These are phyloP conservation scores for Neodontobutis hainanensis DNA, from an alignment of 2,113 vertebrate species.

Conservation along the genomic window DNA sequence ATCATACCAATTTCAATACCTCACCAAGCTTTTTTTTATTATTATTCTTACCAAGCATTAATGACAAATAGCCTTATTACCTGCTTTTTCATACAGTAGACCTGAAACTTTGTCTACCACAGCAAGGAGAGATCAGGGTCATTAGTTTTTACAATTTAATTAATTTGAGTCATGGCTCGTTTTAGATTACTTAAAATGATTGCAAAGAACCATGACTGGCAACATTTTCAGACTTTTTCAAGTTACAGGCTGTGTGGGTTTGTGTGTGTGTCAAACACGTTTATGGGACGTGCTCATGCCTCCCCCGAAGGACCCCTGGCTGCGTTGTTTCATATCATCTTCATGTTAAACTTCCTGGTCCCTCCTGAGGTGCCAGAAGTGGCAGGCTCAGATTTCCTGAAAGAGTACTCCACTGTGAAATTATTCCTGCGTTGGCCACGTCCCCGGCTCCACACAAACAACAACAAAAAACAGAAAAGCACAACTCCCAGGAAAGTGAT, in stretches of 20 bases:
- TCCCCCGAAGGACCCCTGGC: slow-evolving; percentile 81
- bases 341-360: slow-evolving; percentile 98
- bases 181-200: slow-evolving; percentile 42
- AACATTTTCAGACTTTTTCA: slow-evolving; percentile 59
- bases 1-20: slow-evolving; percentile 30
- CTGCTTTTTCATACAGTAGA: slow-evolving; percentile 26
- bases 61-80: background rate
- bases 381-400: slow-evolving; percentile 90
- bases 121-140: slow-evolving; percentile 50
- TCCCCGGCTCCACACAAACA: slow-evolving; percentile 98
- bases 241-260: slow-evolving; percentile 75
- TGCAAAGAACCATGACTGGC: slow-evolving; percentile 24
- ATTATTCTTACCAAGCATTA: slow-evolving; percentile 24
- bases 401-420: slow-evolving; percentile 97
- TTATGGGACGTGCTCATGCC: slow-evolving; percentile 78
- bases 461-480: slow-evolving; percentile 96
- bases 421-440: slow-evolving; percentile 96
- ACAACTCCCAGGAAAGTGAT: slow-evolving; percentile 98
- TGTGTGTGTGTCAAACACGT: slow-evolving; percentile 72
- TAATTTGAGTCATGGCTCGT: slow-evolving; percentile 43
- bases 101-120: slow-evolving; percentile 55
- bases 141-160: slow-evolving; percentile 44
- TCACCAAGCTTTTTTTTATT: slow-evolving; percentile 20
- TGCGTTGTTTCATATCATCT: slow-evolving; percentile 95
- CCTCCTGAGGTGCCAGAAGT: slow-evolving; percentile 84